Conservation (phyloP, 64 coral and sea anemone species). For the Dendronephthya gigantea region DNA sequence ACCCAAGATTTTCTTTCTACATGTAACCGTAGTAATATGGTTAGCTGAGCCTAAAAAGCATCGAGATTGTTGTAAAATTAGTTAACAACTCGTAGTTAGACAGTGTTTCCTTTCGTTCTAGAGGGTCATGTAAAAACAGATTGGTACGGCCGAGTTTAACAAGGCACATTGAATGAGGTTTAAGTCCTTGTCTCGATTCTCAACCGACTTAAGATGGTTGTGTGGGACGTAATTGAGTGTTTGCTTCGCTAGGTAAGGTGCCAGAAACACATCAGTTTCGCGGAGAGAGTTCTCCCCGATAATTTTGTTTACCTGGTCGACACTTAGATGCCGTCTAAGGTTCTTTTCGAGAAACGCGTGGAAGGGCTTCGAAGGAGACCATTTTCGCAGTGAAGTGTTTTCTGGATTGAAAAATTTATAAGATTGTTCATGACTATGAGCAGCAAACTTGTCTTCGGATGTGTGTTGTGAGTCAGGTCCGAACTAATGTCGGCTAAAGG, state of each 20-base stretch:
- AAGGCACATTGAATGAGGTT: not conserved
- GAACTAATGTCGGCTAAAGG: constrained; percentile 16
- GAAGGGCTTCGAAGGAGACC: no score
- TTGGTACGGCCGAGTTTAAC: not conserved
- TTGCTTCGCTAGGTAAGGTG: not conserved
- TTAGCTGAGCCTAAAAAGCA: not conserved
- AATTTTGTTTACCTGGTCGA: not conserved
- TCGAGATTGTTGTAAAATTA: not conserved
- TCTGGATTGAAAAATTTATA: not conserved
- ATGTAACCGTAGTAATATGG: not conserved
- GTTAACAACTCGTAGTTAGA: not conserved
- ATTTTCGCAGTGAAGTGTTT: not conserved
- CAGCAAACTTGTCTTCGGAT: not conserved
- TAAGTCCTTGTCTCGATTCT: not conserved
- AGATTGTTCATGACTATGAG: not conserved
- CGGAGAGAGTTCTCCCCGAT: not conserved
- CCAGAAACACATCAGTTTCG: not conserved
- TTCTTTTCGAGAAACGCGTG: constrained; percentile 18
- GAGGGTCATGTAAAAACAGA: constrained; percentile 6
- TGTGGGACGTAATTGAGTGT: not conserved
- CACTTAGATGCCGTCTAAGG: not conserved
- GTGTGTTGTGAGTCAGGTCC: not conserved
- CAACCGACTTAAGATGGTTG: not conserved
- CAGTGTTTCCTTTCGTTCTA: not conserved
- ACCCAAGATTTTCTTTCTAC: not conserved